Conservation (phyloP, 2,888 invertebrate species). For the Mechanitis mazaeus region DNA sequence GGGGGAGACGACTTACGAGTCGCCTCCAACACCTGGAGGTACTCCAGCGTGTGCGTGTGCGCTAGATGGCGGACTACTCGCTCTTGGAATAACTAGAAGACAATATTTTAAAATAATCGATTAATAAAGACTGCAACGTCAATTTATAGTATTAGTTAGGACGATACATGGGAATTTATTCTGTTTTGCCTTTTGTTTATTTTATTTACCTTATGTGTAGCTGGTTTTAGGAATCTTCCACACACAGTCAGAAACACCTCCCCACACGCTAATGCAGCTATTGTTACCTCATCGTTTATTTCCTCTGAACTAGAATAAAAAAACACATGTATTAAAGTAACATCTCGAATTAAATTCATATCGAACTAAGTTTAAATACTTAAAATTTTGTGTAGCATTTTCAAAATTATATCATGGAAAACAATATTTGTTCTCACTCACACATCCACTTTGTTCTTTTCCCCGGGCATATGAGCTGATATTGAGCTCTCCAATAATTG, state of each 20-base stretch:
- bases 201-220: constrained; percentile 53
- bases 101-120: neutral
- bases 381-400: neutral
- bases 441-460: constrained; percentile 48
- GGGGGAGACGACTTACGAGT: constrained; percentile 41
- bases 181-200: neutral
- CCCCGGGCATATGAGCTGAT: constrained; percentile 52
- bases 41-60: constrained; percentile 27
- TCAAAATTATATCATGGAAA: neutral
- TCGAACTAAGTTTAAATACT: neutral
- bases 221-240: constrained; percentile 57
- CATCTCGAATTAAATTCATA: too few relatives aligned
- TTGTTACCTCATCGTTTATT: constrained; percentile 48
- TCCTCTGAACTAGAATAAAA: constrained; percentile 42
- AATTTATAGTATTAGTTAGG: neutral
- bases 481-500: constrained; percentile 57
- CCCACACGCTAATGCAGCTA: constrained; percentile 57
- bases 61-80: constrained; percentile 43
- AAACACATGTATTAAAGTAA: too few relatives aligned
- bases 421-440: constrained; percentile 34
- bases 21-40: constrained; percentile 49
- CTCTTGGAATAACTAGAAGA: constrained; percentile 54
- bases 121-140: neutral
- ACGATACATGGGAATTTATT: neutral
- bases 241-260: constrained; percentile 56